Percentiles rank a stretch among this genome's conserved stretches.
phyloP scores from a whole-genome alignment of 1,140 invertebrate genomes.

The Sinella curviseta region DNA sequence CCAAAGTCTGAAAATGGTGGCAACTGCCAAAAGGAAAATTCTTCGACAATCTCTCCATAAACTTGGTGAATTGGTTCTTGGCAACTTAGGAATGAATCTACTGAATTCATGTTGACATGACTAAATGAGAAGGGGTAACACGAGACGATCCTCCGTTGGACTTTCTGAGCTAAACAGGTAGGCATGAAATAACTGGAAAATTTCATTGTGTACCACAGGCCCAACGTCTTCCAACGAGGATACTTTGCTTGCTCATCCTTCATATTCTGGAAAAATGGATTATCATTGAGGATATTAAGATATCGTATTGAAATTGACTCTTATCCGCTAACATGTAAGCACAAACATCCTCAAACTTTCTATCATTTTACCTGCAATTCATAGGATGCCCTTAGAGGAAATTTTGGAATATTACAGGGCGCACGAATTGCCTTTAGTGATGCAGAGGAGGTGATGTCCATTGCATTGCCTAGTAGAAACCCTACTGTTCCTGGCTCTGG shows the following conservation, averaged over 20 bases:
- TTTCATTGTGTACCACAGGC: not conserved
- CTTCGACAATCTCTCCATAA: constrained; percentile 2
- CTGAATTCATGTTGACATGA: not conserved
- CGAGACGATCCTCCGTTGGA: not conserved
- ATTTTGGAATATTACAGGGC: not conserved
- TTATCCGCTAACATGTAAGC: too few relatives aligned
- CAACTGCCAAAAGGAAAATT: not conserved
- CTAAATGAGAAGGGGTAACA: not conserved
- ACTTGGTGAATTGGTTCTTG: not conserved
- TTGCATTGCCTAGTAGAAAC: not conserved
- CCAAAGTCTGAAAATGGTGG: not conserved
- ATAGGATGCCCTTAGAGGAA: not conserved
- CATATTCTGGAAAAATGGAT: not conserved
- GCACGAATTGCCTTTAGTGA: not conserved
- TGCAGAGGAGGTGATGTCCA: not conserved
- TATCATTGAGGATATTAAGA: too few relatives aligned
- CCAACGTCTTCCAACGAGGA: not conserved
- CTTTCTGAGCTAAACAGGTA: not conserved
- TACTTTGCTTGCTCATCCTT: not conserved
- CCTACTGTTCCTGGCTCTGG: not conserved
- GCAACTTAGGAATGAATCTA: not conserved
- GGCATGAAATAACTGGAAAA: not conserved
- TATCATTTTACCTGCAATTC: not conserved
- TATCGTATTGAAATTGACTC: too few relatives aligned
- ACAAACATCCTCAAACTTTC: not conserved